A percentile compares a stretch with the other conserved stretches of the same genome.
Evolutionary conservation across 2,888 invertebrate species (phyloP).

Genomic region (Heliconius hortense): DNA sequence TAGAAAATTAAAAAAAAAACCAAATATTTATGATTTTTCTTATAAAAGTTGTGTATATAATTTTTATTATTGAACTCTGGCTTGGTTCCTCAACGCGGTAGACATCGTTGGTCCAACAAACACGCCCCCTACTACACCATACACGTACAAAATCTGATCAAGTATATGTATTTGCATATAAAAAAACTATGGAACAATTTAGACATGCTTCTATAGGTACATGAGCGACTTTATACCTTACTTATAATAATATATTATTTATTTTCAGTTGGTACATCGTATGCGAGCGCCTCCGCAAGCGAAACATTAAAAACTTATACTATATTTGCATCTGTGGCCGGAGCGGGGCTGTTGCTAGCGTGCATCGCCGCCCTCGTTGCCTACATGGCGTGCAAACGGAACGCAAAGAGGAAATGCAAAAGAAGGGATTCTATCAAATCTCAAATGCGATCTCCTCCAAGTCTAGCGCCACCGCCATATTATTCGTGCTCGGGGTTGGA

Average conservation of each 20-base stretch:
- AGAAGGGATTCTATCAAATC: constrained; percentile 93
- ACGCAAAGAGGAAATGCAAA: constrained; percentile 90
- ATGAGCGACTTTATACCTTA: no score
- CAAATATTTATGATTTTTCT: not conserved
- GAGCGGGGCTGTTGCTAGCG: not conserved
- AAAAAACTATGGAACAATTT: no score
- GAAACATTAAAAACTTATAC: constrained; percentile 67
- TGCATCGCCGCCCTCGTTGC: constrained; percentile 8
- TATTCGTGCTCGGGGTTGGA: constrained; percentile 93
- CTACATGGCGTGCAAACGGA: constrained; percentile 50
- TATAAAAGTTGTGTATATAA: no score
- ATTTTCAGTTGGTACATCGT: constrained; percentile 88
- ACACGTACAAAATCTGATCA: no score
- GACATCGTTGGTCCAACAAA: no score
- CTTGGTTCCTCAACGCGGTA: no score
- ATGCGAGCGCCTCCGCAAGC: constrained; percentile 89
- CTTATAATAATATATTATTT: constrained; percentile 11
- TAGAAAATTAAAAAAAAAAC: not conserved
- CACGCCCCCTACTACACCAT: no score
- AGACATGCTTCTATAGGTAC: no score
- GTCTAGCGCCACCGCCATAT: constrained; percentile 93
- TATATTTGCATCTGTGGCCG: constrained; percentile 11
- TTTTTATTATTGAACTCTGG: no score
- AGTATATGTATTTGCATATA: no score
- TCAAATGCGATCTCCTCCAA: constrained; percentile 92